Evolutionary conservation across 2,113 vertebrate genomes (phyloP).

Genomic region (Nesoenas mayeri): DNA sequence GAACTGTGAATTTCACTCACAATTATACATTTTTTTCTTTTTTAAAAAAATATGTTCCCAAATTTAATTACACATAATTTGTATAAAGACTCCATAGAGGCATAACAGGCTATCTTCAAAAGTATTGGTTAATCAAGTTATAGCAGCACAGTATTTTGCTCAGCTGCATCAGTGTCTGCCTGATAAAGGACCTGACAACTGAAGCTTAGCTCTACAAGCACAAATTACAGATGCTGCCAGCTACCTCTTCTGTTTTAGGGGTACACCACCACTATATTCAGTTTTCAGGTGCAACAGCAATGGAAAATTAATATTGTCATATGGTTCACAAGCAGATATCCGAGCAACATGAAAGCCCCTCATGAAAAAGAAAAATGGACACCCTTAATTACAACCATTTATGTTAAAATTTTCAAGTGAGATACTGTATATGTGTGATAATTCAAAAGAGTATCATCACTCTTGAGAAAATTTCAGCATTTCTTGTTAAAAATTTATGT

Average conservation of each 20-base stretch:
- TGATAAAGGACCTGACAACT: background rate
- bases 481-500: background rate
- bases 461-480: background rate
- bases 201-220: background rate
- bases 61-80: background rate
- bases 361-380: background rate
- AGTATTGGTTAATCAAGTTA: background rate
- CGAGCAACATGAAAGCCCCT: background rate
- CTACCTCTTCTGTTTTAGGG: background rate
- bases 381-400: background rate
- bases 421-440: background rate
- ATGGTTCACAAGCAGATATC: background rate
- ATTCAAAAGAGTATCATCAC: background rate
- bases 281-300: background rate
- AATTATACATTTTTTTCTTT: background rate
- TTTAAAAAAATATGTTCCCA: background rate
- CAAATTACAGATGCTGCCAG: background rate
- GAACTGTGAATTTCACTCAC: background rate
- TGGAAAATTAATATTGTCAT: background rate
- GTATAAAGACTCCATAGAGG: background rate
- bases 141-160: background rate
- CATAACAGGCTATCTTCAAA: background rate
- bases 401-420: background rate
- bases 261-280: background rate
- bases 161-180: background rate